Base-by-base conservation (phyloP, 2,113 vertebrate species). In the Xerus inauris region DNA sequence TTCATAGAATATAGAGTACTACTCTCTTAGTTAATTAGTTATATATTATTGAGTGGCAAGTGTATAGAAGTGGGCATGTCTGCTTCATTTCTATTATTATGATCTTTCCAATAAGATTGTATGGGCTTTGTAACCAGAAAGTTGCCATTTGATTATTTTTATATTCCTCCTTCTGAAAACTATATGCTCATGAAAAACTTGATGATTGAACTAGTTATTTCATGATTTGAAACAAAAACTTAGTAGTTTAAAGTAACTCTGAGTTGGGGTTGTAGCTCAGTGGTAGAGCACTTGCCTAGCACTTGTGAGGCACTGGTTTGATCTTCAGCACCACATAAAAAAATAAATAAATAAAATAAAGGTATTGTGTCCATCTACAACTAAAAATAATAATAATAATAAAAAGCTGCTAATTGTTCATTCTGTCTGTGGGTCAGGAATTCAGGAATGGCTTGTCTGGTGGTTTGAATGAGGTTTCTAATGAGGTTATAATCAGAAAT, bases 131-230 rank as follows among this genome's bases (percentile, higher is more conserved):
- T 84, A 83, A 73, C 26, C 32, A 69, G 59, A 19, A 93, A 69
- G 19, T 86, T 79, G 22, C 3, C 28, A 72, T 62, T 85, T 85
- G 28, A 82, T 69, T 69, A 71, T 73, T 75, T 80, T 94, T 83
- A 92, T 79, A 82, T 67, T 9, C 2, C 28, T 85, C 12, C 73
- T 93, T 40, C 49, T 93, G 62, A 95, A 92, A 91, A 28, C 26
- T 75, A 62, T 12, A 82, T 45, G 4, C 14, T 89, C 86, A 69
- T 91, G n/a, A 94, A 94, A 94, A 26, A 54, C 26, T 6, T 62
- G n/a, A 32, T 85, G 38, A 32, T 88, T 59, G 9, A 40, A 49
- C 89, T 85, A 9, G 7, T 77, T 88, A 79, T 62, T 54, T 82
- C 47, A 64, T 89, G 13, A 62, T 57, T 4, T 47, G 35, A 80